Conservation (phyloP, 2,888 invertebrate species). For the Leucania comma region DNA sequence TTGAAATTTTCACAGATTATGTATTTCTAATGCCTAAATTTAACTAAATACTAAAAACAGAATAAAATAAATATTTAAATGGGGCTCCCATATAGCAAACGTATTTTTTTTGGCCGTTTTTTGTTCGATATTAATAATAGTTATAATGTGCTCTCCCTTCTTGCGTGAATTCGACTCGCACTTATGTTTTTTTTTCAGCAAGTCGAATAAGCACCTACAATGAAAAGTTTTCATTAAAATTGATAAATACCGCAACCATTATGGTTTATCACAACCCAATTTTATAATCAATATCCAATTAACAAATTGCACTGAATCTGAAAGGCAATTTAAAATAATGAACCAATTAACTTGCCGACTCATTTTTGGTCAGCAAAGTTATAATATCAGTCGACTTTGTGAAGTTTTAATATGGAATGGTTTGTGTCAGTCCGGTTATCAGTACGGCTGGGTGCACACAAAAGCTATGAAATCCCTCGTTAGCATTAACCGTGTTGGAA, state of each 20-base stretch:
- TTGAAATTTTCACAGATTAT: too few species aligned
- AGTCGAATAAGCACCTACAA: background rate
- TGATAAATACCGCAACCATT: background rate
- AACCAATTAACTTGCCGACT: constrained; percentile 36
- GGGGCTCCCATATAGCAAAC: too few species aligned
- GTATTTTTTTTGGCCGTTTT: too few species aligned
- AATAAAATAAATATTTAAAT: too few species aligned
- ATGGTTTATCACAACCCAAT: constrained; percentile 24
- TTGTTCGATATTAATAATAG: too few species aligned
- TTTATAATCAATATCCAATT: constrained; percentile 30
- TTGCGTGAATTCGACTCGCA: too few species aligned
- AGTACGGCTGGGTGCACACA: constrained; percentile 31
- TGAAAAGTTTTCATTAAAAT: constrained; percentile 2
- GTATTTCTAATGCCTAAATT: too few species aligned
- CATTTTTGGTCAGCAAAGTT: constrained; percentile 24
- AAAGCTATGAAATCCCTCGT: constrained; percentile 47
- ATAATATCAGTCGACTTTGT: constrained; percentile 9
- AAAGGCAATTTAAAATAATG: constrained; percentile 24
- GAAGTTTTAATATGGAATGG: constrained; percentile 23
- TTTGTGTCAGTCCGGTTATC: constrained; percentile 24
- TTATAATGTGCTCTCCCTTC: too few species aligned
- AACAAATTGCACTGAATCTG: constrained; percentile 23
- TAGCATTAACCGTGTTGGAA: constrained; percentile 43
- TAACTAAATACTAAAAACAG: too few species aligned
- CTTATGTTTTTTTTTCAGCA: background rate